Base-by-base conservation (phyloP, 2,797 vertebrate species). In the Gymnothorax reevesii region DNA sequence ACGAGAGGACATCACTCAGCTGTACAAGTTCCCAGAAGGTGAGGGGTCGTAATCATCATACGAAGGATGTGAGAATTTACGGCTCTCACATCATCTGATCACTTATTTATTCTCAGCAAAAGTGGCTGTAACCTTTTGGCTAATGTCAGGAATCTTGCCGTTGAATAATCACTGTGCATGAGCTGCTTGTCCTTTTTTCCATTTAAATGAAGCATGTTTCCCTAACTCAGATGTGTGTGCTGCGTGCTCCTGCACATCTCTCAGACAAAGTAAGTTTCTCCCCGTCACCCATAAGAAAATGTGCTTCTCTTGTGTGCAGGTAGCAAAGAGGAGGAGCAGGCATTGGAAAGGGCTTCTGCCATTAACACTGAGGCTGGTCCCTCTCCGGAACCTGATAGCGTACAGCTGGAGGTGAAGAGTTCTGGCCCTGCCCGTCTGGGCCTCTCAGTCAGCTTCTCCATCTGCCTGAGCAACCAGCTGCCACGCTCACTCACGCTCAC, bases 251-350 rank as follows among this genome's bases (percentile, higher is more conserved):
- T 52, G 55, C 60, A 22, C 12, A 25, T 27, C 25, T 85, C 57
- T 25, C 3, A 13, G 17, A 2, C 17, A 20, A 33, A n/a, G 25
- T 42, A 7, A 12, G 27, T 60, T 7, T 42, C 57, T 8, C 59
- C 49, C 7, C 54, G 17, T 52, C 83, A 49, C 15, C 25, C 27
- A 17, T 42, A 4, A 25, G 9, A 12, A 12, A 9, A 4, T 66
- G 33, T n/a, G 33, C 20, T 25, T 64, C 22, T 57, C 33, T 62
- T 15, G 7, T 57, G 82, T 60, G 1, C 89, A 95, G 95, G 93
- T 6, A 91, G 92, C 0, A 4, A 2, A 8, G 85, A 94, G 60
- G 94, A 95, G 88, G 94, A 93, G 66, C 57, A 59, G 57, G 27
- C 93, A 13, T 89, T 93, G 88, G 0, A 91, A 87, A 93, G 1